Conservation (phyloP, 1,140 invertebrate species). For the Dinoponera quadriceps region DNA sequence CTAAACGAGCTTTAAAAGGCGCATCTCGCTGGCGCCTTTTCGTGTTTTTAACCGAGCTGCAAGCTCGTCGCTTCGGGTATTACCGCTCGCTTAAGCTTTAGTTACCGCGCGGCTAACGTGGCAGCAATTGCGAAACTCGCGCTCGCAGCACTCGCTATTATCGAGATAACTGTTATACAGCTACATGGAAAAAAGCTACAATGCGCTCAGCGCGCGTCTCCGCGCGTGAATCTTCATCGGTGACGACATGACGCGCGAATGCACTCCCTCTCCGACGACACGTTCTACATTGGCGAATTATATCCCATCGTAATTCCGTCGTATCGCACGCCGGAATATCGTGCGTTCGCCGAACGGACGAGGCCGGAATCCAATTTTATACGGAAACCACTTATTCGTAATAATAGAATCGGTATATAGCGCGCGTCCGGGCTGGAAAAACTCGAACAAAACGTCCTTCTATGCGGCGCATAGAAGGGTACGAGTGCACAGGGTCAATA, state of each 20-base stretch:
- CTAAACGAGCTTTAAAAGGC: constrained; percentile 53
- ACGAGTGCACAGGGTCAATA: neutral
- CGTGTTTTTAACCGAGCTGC: constrained; percentile 38
- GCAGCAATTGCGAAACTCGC: constrained; percentile 9
- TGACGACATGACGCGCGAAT: neutral
- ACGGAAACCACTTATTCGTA: neutral
- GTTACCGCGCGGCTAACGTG: constrained; percentile 2
- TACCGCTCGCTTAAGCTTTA: constrained; percentile 39
- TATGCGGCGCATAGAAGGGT: neutral
- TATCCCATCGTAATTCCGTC: neutral
- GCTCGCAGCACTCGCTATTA: neutral
- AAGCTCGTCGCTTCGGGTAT: constrained; percentile 44
- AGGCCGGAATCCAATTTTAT: neutral
- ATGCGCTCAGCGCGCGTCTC: neutral
- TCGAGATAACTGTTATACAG: neutral
- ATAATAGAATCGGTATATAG: neutral
- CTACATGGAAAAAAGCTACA: neutral
- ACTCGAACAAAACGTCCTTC: neutral
- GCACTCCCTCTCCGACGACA: too few species aligned
- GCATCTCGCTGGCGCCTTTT: constrained; percentile 38
- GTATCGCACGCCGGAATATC: neutral
- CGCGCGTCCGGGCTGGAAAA: neutral
- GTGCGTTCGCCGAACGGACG: neutral
- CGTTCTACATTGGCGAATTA: neutral
- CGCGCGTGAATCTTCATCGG: neutral